Evolutionary conservation across 2,888 invertebrate species (phyloP), one percentile per base, ranked within the genome.

Genomic region (Bembecia ichneumoniformis): DNA sequence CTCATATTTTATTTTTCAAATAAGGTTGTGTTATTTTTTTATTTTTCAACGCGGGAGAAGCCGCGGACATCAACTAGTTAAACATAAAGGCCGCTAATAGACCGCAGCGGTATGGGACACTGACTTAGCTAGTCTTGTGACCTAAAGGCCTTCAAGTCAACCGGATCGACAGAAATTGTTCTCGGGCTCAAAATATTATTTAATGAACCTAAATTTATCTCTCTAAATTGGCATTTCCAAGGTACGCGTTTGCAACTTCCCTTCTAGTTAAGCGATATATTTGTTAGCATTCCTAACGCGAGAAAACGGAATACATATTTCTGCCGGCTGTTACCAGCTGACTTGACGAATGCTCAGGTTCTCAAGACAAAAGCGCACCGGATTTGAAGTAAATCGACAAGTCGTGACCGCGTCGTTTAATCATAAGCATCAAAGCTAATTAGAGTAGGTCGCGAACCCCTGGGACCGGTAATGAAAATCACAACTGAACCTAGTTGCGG

Each of bases 351-450:
- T 78, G 76, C 60, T 64, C 70, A 68, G 68, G 64, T 71, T 69
- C 71, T 70, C 75, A 66, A 74, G 75, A 77, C 77, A 75, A 82
- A 77, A 80, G 72, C 77, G 68, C 75, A 69, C 72, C 71, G 70
- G 71, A 73, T 79, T 82, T 71, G 74, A 78, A 72, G 76, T 80
- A 86, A 86, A 86, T 83, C 77, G 83, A 71, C 63, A 63, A 77
- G 66, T 84, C 86, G 84, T 87, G 86, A 84, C 79, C 67, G 64
- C 66, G 71, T 74, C 74, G 75, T 84, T 84, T 82, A 81, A 84
- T 86, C 77, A 84, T 82, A 83, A 86, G 77, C 76, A 82, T 82
- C 80, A 73, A 71, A 74, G 78, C 74, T 84, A 87, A 87, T 87
- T 86, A 86, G 80, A 84, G 74, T 82, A 79, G 82, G 81, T 82